Conservation (phyloP, 2,797 vertebrate genomes). For the Chelonia mydas region DNA sequence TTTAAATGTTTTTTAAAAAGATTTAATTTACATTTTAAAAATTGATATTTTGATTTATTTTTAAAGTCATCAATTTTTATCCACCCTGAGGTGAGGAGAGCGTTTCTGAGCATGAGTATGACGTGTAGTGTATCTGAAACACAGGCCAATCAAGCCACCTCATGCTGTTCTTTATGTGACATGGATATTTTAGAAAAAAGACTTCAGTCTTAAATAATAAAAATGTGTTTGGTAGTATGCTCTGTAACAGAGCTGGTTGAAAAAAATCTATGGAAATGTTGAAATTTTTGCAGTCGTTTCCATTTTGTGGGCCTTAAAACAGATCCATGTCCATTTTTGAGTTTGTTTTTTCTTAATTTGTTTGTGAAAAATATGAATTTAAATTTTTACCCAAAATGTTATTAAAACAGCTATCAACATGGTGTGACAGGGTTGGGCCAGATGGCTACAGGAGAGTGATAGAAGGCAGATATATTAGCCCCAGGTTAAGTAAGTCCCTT, state of each 20-base stretch:
- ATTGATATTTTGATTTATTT: not conserved
- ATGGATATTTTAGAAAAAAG: not conserved
- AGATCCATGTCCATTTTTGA: not conserved
- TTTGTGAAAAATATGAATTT: not conserved
- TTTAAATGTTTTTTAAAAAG: not conserved
- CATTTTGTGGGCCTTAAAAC: not conserved
- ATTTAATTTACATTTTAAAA: not conserved
- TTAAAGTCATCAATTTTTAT: not conserved
- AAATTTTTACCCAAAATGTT: not conserved
- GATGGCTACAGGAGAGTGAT: too few relatives aligned
- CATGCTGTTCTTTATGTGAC: not conserved
- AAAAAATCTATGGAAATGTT: not conserved
- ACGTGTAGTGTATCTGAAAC: not conserved
- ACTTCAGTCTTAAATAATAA: not conserved
- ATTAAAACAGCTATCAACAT: too few relatives aligned
- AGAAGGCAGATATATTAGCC: too few relatives aligned
- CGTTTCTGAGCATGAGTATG: not conserved
- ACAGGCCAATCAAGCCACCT: not conserved
- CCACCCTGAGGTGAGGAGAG: not conserved
- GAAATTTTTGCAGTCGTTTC: not conserved
- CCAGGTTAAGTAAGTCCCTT: too few relatives aligned
- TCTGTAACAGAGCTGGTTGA: not conserved
- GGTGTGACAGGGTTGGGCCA: too few relatives aligned
- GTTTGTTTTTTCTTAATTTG: not conserved
- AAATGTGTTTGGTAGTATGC: not conserved